These are phyloP conservation scores for Drosophila hamatofila DNA, from an alignment of 2,888 invertebrate species.

Conservation along the genomic window DNA sequence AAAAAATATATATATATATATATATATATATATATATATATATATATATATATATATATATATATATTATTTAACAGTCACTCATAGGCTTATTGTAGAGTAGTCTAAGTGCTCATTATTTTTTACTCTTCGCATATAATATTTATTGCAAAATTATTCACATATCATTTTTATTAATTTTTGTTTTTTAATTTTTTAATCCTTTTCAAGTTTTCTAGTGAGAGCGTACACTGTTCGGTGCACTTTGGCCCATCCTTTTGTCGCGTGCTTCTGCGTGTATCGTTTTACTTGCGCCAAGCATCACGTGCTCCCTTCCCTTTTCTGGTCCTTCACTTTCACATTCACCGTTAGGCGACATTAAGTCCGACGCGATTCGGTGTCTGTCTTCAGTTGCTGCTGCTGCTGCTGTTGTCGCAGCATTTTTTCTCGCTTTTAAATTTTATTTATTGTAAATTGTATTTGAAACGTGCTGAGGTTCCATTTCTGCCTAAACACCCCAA, in stretches of 20 bases:
- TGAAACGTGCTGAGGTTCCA: conserved; percentile 80
- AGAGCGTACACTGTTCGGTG: conserved; percentile 23
- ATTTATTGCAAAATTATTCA: no score
- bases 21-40: no score
- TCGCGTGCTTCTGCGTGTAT: conserved; percentile 31
- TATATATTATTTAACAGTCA: no score
- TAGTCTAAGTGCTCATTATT: no score
- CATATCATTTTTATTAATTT: background rate
- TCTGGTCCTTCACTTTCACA: conserved; percentile 23
- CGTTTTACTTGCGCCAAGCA: conserved; percentile 56
- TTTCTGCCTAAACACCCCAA: conserved; percentile 36
- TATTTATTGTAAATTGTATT: conserved; percentile 81
- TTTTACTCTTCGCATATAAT: no score
- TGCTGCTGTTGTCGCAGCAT: conserved; percentile 56
- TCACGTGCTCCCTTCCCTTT: conserved; percentile 60
- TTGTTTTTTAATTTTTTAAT: background rate
- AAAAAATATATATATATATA: no score
- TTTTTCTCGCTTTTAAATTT: conserved; percentile 77
- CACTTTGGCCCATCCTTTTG: background rate
- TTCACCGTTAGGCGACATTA: conserved; percentile 44
- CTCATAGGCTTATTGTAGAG: no score
- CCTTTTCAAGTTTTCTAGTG: background rate
- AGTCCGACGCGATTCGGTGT: conserved; percentile 49
- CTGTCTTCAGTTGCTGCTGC: conserved; percentile 37
- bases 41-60: no score